Evolutionary conservation across 1,140 invertebrate species (phyloP), one percentile per base, ranked within the genome.

Genomic region (Nilaparvata lugens): DNA sequence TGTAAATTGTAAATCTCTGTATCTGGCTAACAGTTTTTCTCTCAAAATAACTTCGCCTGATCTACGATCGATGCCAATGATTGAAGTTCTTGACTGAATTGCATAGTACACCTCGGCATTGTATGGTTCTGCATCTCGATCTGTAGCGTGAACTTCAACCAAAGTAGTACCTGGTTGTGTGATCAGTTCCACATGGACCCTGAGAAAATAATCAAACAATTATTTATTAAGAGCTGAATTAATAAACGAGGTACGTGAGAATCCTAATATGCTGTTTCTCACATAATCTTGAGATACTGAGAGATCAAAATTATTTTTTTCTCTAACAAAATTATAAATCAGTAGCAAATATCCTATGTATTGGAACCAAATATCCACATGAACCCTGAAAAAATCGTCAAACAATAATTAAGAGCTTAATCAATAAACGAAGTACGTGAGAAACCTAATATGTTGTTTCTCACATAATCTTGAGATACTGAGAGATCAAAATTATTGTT

Each of bases 71-170:
- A 64, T 55, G 2, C 16, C 45, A 7, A 64, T 45, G n/a, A 62
- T n/a, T 38, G 43, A 51, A 13, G 48, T 42, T 25, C 52, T 24
- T 18, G 60, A 51, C 23, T 58, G 51, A 18, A 55, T 24, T 16
- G 42, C 51, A 54, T 64, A 64, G 45, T 60, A 60, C 16, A 64
- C 48, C 31, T 64, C 63, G 0, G 63, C 53, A 54, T 64, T 64
- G 52, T 64, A 64, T 0, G 48, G 61, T 35, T 62, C 42, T 0
- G 48, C 13, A 25, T 64, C 63, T 11, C 54, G 51, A 45, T 64
- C 63, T 1, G 56, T 45, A 2, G 63, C 63, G 7, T 55, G 56
- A 4, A 64, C 63, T 19, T 19, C 24, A 18, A 58, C 51, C 5
- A 64, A 14, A 0, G 43, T 31, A 13, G 48, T 62, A 2, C 43